Percentiles rank a stretch among this genome's conserved stretches.
phyloP scores from a whole-genome alignment of 2,113 vertebrate genomes.

The Setophaga kirtlandii region DNA sequence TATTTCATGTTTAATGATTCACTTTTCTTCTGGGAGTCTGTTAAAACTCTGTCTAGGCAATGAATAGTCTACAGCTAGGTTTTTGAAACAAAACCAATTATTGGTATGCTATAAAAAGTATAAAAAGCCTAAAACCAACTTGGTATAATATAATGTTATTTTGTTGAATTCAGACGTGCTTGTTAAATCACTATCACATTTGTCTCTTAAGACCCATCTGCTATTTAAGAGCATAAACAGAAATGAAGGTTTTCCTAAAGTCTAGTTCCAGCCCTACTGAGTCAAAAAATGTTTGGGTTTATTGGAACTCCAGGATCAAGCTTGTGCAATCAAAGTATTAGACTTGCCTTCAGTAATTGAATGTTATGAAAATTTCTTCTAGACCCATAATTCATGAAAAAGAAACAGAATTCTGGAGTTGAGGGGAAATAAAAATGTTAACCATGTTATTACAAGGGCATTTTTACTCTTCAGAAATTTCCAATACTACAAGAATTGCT shows the following conservation, averaged over 20 bases:
- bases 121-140: too few relatives aligned
- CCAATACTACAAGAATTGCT: not conserved
- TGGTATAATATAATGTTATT: not conserved
- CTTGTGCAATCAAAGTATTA: not conserved
- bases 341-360: not conserved
- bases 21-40: not conserved
- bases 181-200: not conserved
- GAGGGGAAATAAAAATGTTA: not conserved
- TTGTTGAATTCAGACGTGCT: not conserved
- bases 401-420: not conserved
- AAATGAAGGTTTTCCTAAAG: not conserved
- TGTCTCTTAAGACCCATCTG: not conserved
- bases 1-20: conserved; percentile 20
- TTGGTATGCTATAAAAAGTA: not conserved
- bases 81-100: not conserved
- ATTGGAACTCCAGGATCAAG: not conserved
- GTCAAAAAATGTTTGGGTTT: not conserved
- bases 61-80: not conserved
- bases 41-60: not conserved
- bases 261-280: not conserved
- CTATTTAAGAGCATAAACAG: not conserved
- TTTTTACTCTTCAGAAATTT: not conserved
- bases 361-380: not conserved
- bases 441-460: not conserved
- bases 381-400: not conserved